Evolutionary conservation across 2,113 vertebrate species (phyloP), one percentile per base, ranked within the genome.

Genomic region (Clupea harengus): DNA sequence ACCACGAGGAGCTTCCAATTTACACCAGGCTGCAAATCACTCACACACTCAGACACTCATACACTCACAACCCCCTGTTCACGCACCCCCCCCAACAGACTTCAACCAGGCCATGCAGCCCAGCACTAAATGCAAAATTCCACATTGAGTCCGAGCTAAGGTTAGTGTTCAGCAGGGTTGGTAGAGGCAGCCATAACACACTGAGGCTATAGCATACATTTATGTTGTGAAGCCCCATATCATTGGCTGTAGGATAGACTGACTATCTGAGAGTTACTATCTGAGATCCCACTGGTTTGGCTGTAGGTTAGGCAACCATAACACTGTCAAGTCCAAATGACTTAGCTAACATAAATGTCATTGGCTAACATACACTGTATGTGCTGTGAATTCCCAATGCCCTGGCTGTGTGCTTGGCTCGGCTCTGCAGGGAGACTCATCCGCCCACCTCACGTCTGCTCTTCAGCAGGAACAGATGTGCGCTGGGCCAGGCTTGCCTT

Each of bases 1-100:
- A 92, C 91, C 92, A 86, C 82, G 84, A 52, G 84, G 88, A 88
- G 92, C 90, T 91, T 92, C 87, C 92, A 94, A 93, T 94, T 94
- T 92, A 91, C 88, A 86, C 90, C 45, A n/a, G 2, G 67, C 88
- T 84, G 90, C 94, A 93, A 92, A 94, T 94, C 92, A 92, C 83
- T 75, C 5, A 72, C 17, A 57, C 6, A 72, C 64, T 32, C 18
- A 64, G 18, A 64, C 18, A 47, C 10, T 54, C 81, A 81, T 45
- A 83, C 54, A 72, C n/a, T 4, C 64, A 72, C 64, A 72, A 2
- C n/a, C 67, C 67, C 39, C 20, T 25, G 11, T 39, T 39, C 67
- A 28, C 67, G 15, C 10, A 28, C 1, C 28, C 72, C 72, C 13
- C 28, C 8, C 64, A 72, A 28, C 64, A 72, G 9, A 28, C 39